Conservation (phyloP, 2,113 vertebrate genomes). For the Sardina pilchardus region DNA sequence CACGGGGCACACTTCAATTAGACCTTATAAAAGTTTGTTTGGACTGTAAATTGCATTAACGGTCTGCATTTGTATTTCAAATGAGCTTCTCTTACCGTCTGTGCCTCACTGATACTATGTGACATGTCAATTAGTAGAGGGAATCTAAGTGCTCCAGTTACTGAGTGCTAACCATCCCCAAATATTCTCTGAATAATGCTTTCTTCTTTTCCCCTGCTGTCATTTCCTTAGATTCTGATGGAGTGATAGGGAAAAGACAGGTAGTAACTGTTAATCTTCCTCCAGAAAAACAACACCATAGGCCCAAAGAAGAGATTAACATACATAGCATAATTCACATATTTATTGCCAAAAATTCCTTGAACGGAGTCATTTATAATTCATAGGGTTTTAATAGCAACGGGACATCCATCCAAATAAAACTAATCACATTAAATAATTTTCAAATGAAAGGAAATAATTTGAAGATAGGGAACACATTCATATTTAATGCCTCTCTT, state of each 20-base stretch:
- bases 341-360: not conserved
- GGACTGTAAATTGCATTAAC: constrained; percentile 23
- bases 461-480: not conserved
- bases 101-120: not conserved
- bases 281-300: not conserved
- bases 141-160: not conserved
- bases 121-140: not conserved
- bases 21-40: constrained; percentile 23
- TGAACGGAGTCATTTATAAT: not conserved
- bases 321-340: not conserved
- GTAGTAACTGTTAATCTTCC: not conserved
- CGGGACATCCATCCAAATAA: not conserved
- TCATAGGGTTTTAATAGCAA: not conserved
- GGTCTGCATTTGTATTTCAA: not conserved
- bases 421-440: not conserved
- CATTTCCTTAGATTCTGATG: not conserved
- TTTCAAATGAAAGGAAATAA: not conserved
- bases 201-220: not conserved
- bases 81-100: not conserved
- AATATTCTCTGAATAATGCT: not conserved
- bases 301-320: not conserved
- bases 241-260: not conserved
- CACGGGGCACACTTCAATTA: constrained; percentile 25
- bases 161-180: not conserved
- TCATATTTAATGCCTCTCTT: not conserved